These are phyloP conservation scores for Oreonectes daqikongensis DNA, from an alignment of 2,797 vertebrate species.

Conservation along the genomic window DNA sequence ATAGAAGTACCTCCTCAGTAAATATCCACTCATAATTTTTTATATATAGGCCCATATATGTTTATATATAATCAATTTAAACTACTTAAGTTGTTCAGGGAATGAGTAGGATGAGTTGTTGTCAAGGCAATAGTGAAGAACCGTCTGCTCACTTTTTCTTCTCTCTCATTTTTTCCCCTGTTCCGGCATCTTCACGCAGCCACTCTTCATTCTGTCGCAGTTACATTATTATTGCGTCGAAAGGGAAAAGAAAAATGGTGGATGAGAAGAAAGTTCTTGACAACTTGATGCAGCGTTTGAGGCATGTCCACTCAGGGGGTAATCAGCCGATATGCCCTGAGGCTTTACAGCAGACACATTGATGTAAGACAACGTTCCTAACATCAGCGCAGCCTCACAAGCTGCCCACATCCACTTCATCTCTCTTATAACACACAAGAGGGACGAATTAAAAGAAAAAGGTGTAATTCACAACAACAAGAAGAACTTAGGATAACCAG, in stretches of 20 bases:
- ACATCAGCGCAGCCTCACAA: conserved; percentile 39
- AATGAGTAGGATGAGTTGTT: conserved; percentile 9
- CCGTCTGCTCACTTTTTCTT: background rate
- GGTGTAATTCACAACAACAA: conserved; percentile 12
- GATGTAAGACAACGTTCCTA: conserved; percentile 61
- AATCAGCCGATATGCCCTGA: conserved; percentile 62
- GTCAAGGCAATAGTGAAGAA: conserved; percentile 9
- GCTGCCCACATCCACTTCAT: conserved; percentile 34
- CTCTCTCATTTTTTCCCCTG: background rate
- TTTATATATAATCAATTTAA: background rate
- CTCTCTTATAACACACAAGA: conserved; percentile 39
- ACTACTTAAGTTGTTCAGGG: background rate
- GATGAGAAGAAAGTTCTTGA: conserved; percentile 59
- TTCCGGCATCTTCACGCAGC: conserved; percentile 34
- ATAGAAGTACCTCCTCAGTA: too few relatives aligned
- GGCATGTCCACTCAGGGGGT: conserved; percentile 63
- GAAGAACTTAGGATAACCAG: conserved; percentile 38
- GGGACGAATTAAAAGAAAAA: conserved; percentile 2
- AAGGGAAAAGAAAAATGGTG: conserved; percentile 54
- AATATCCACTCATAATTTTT: too few relatives aligned
- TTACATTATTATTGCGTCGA: conserved; percentile 58
- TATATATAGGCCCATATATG: too few relatives aligned
- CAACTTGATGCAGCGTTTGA: conserved; percentile 63
- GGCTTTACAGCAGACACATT: conserved; percentile 59
- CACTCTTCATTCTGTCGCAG: conserved; percentile 52